phyloP scores from a whole-genome alignment of 2,113 vertebrate genomes.

The Spizaetus ornatus region DNA sequence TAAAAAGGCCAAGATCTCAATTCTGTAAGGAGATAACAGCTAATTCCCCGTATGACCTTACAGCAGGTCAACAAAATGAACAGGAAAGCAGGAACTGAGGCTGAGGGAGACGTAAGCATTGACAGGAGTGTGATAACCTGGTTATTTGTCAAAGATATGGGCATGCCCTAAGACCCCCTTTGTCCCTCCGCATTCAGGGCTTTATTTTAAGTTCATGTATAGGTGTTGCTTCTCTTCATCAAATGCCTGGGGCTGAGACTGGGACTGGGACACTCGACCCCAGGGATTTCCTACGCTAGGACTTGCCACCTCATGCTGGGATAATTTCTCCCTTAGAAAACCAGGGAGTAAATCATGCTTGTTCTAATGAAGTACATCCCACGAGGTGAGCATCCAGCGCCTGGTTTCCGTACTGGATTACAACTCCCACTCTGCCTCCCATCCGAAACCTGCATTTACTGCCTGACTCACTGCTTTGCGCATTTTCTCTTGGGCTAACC shows the following conservation, averaged over 20 bases:
- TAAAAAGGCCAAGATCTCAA: neutral
- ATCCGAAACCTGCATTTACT: accelerated
- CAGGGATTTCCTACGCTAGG: neutral
- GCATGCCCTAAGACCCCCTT: neutral
- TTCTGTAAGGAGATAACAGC: neutral
- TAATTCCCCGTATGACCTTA: neutral
- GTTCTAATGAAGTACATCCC: accelerated
- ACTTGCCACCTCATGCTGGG: accelerated
- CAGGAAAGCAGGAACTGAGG: neutral
- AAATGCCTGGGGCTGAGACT: too few species aligned
- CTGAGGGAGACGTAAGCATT: neutral
- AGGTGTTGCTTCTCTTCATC: neutral
- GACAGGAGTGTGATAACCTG: neutral
- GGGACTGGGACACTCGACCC: neutral
- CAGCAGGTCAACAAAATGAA: neutral
- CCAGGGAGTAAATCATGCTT: neutral
- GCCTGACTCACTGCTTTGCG: neutral
- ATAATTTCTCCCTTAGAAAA: neutral
- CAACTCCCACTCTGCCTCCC: neutral
- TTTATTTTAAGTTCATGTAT: neutral
- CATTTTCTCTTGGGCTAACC: neutral
- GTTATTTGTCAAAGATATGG: neutral
- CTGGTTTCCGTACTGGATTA: neutral
- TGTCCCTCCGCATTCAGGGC: neutral
- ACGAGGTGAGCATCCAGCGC: neutral